Evolutionary conservation across 2,113 vertebrate species (phyloP), one percentile per base, ranked within the genome.

Genomic region (Xyliphius kryptos): DNA sequence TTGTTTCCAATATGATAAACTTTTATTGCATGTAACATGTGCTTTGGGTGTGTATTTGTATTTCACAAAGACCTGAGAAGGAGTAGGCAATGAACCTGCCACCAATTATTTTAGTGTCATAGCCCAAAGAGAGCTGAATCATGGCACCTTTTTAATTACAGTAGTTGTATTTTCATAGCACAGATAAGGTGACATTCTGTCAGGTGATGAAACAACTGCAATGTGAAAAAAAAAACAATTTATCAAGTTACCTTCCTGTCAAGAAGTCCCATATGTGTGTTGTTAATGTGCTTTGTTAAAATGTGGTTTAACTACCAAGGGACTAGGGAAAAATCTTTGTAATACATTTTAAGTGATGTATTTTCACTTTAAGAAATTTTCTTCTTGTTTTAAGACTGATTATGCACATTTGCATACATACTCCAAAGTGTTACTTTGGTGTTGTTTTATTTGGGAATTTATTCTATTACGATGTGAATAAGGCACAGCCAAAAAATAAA

Each of bases 1-100:
- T 77, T 81, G 84, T 89, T 89, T 85, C 76, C 71, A 81, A 76
- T 75, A 82, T 77, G 85, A 86, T 80, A 83, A 85, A 87, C 75
- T 66, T 69, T 85, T 87, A 83, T 80, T 78, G 68, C 71, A 75
- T 38, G 70, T 78, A 86, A 83, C 64, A 71, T 61, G 38, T 47
- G 70, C 55, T 62, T 66, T 44, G 74, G 40, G 19, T 21, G 44
- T 59, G 46, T 49, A 22, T 66, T 70, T 48, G 61, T 53, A 49
- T 63, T 58, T 58, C 64, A 75, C 69, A 60, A 67, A 71, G 74
- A 60, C 61, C 62, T 71, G 68, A 72, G 68, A 56, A 68, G 74
- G 52, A 73, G 74, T 67, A 72, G 72, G 68, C 54, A 66, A 66
- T 19, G 11, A 37, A 67, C 15, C 22, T 21, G 32, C 67, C 48